Evolutionary conservation across 2,797 vertebrate species (phyloP).

Genomic region (Labroides dimidiatus): DNA sequence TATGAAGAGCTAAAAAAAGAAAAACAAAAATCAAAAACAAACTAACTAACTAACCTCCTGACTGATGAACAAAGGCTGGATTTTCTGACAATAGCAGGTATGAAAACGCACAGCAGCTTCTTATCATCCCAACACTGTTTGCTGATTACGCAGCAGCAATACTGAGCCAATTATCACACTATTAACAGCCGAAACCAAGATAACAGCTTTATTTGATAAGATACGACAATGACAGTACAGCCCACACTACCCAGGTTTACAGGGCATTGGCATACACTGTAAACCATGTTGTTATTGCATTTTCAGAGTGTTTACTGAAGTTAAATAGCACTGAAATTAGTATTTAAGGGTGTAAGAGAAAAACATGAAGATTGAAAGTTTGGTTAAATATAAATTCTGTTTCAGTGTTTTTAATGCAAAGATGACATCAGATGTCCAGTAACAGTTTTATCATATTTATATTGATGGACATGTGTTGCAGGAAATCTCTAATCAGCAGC

Average conservation of each 20-base stretch:
- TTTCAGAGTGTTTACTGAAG: not conserved
- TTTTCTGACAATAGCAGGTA: constrained; percentile 13
- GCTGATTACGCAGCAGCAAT: constrained; percentile 25
- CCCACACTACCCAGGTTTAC: constrained; percentile 9
- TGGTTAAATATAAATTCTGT: too few relatives aligned
- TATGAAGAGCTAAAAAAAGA: constrained; percentile 7
- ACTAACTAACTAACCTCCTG: constrained; percentile 7
- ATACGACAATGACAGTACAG: constrained; percentile 7
- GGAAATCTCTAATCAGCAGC: not conserved
- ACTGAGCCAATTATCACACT: constrained; percentile 12
- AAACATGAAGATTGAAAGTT: too few relatives aligned
- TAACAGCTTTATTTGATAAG: constrained; percentile 37
- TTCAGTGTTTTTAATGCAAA: too few relatives aligned
- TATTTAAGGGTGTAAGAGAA: not conserved
- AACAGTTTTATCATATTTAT: not conserved
- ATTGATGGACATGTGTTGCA: not conserved
- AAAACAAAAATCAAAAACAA: constrained; percentile 21
- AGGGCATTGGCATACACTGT: not conserved
- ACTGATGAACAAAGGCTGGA: not conserved
- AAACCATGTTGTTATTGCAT: constrained; percentile 1
- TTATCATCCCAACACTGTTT: constrained; percentile 30
- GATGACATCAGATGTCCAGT: too few relatives aligned
- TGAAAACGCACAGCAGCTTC: constrained; percentile 7
- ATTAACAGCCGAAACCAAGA: constrained; percentile 30
- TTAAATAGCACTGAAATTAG: constrained; percentile 2